Base-by-base conservation (phyloP, 1,140 invertebrate genomes). In the Pseudomyrmex concolor region DNA sequence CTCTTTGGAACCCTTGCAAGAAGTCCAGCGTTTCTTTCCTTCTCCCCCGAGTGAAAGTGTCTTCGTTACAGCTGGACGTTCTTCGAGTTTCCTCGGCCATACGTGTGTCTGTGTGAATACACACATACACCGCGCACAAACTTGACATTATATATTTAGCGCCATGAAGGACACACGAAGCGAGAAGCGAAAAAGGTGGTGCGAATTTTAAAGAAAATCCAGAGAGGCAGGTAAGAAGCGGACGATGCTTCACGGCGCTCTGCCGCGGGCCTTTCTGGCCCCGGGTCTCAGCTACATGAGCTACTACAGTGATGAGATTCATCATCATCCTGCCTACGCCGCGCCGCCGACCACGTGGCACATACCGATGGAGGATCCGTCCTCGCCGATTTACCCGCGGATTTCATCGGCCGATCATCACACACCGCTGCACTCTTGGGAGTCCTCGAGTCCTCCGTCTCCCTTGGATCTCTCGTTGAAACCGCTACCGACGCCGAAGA, bases 391-490 rank as follows among this genome's bases (percentile, higher is more conserved):
- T 5, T 91, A 86, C 48, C 83, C 78, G 55, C 80, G 70, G 67
- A 86, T 73, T 43, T 68, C 80, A 2, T 62, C 85, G 0, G 71
- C 64, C 9, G 87, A 84, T 8, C 90, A 89, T 67, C 78, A 83
- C 17, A 19, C 73, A 5, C 55, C 86, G 0, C 67, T 90, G n/a
- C 89, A 82, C 2, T 55, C 84, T 0, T 91, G 88, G 89, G 89
- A 90, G 1, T 8, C 83, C 8, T 68, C 86, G 12, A 78, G 88
- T 2, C 77, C 91, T 0, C 60, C 93, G 5, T 90, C 89, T 54
- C 94, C 94, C 0, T 83, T 95, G 67, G 95, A 95, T 67, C 72
- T 95, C 3, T 95, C 94, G 3, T 48, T 95, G 34, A 95, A 95
- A 64, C 87, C 94, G 1, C 66, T 67, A n/a, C 87, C 63, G 10